phyloP scores from a whole-genome alignment of 2,888 invertebrate genomes.

The Epirrhoe tristata region DNA sequence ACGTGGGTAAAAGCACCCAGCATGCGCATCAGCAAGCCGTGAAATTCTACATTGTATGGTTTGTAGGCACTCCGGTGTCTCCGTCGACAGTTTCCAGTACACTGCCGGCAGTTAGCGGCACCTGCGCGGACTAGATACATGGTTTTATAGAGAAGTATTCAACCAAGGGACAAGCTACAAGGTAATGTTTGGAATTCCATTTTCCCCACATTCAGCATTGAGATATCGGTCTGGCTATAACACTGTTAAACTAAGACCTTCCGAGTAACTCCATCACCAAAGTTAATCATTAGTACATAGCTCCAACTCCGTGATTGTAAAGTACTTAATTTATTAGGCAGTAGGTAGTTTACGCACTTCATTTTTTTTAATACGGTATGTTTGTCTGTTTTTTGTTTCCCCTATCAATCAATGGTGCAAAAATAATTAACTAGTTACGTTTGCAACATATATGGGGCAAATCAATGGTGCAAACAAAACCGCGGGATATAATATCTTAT shows the following conservation, averaged over 20 bases:
- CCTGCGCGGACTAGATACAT: conserved; percentile 51
- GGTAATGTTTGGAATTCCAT: background rate
- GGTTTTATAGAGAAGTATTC: conserved; percentile 7
- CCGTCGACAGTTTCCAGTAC: conserved; percentile 57
- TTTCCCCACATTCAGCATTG: background rate
- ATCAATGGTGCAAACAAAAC: too few relatives aligned
- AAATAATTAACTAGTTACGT: too few relatives aligned
- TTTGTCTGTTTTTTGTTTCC: too few relatives aligned
- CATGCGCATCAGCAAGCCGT: conserved; percentile 52
- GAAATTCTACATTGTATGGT: conserved; percentile 57
- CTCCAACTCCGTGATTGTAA: too few relatives aligned
- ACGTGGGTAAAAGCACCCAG: conserved; percentile 50
- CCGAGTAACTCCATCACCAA: background rate
- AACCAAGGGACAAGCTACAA: conserved; percentile 13
- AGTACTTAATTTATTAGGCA: too few relatives aligned
- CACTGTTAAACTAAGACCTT: background rate
- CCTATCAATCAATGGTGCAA: too few relatives aligned
- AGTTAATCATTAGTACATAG: background rate
- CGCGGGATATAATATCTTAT: too few relatives aligned
- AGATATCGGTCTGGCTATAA: background rate
- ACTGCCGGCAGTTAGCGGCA: conserved; percentile 63
- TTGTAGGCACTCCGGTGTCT: conserved; percentile 49
- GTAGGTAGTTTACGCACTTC: too few relatives aligned
- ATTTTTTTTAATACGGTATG: too few relatives aligned
- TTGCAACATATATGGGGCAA: too few relatives aligned